phyloP scores from a whole-genome alignment of 2,888 invertebrate genomes.

The Cenopis cana region DNA sequence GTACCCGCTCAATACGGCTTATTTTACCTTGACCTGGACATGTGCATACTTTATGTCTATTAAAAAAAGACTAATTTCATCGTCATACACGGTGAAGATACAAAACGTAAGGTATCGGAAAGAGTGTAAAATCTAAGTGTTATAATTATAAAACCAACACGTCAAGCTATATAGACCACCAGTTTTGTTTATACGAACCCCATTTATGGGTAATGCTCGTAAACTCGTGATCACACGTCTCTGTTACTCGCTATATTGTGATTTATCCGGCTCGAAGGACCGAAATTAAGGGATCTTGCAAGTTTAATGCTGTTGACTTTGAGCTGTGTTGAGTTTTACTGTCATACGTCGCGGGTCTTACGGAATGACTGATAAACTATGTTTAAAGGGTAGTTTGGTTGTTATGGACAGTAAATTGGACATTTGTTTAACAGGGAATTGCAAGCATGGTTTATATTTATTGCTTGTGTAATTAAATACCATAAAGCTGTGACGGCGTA shows the following conservation, averaged over 20 bases:
- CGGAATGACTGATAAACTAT: not conserved
- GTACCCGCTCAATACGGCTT: too few relatives aligned
- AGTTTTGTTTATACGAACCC: constrained; percentile 47
- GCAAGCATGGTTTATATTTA: not conserved
- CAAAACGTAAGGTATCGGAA: too few relatives aligned
- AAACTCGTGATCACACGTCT: constrained; percentile 45
- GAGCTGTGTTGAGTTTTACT: constrained; percentile 20
- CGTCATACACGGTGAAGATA: too few relatives aligned
- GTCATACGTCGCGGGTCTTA: constrained; percentile 14
- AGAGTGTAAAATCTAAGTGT: not conserved
- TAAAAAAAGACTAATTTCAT: too few relatives aligned
- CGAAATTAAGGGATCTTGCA: constrained; percentile 38
- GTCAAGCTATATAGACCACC: not conserved
- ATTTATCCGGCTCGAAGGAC: constrained; percentile 43
- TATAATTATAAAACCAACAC: not conserved
- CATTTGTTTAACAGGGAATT: not conserved
- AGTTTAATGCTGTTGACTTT: constrained; percentile 34
- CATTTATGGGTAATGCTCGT: constrained; percentile 45
- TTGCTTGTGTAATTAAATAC: not conserved
- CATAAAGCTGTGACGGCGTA: not conserved
- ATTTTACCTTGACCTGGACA: too few relatives aligned
- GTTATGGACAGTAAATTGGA: not conserved
- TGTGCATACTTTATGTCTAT: too few relatives aligned
- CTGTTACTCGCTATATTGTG: constrained; percentile 32
- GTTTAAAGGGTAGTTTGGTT: not conserved